Base-by-base conservation (phyloP, 2,888 invertebrate species). In the Pherbina coryleti region DNA sequence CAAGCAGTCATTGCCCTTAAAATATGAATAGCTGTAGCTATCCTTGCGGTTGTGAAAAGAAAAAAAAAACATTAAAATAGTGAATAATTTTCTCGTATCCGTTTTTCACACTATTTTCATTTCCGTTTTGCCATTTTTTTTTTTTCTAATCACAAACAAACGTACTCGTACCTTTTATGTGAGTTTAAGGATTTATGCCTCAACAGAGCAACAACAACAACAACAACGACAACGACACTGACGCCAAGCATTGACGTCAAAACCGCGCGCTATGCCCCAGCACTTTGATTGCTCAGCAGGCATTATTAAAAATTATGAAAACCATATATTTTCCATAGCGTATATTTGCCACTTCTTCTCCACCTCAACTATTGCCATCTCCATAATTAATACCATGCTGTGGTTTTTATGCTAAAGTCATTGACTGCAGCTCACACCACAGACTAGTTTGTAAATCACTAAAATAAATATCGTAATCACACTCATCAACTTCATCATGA, bases 401-500 rank as follows among this genome's bases (percentile, higher is more conserved):
- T 17, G 8, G 70, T 53, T 53, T 75, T 66, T 75, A 11, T 37
- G 66, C 55, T 9, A 25, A 64, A 77, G 76, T 77, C 76, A 72
- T 77, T 77, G 73, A 73, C 73, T 77, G 67, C n/a, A 28, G 37
- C 34, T 67, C 70, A 77, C 69, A 34, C 25, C 67, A 22, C 57
- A 55, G 67, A 64, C 34, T 60, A 66, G 66, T 62, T 55, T n/a
- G 73, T 60, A 70, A 79, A 74, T 74, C 69, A 57, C 75, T 77
- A 75, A 75, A 75, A 75, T 72, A 77, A 77, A 77, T 77, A 75
- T 64, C 74, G 14, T 49, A 74, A 78, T 64, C 71, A 34, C 17
- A 31, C 17, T 74, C 69, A 70, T 64, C 74, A 55, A 62, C 60
- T 62, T 73, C 25, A 49, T 53, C 55, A 64, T 49, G 25, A 71